Base-by-base conservation (phyloP, 2,113 vertebrate species). In the Neofelis nebulosa region DNA sequence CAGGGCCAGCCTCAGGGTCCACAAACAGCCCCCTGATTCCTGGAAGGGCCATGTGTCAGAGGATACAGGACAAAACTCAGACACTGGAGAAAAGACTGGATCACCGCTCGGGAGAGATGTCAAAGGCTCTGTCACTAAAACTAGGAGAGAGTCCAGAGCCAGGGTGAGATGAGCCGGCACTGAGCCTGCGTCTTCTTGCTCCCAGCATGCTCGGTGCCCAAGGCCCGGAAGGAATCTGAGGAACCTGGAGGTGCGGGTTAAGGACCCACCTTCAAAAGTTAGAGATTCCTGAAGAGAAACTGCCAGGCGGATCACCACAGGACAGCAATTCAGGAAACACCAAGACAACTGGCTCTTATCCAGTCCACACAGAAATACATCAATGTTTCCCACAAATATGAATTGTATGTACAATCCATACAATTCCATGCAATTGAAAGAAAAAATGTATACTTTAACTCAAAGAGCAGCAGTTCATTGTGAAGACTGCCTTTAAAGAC, bases 101-200 rank as follows among this genome's bases (percentile, higher is more conserved):
- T 18, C 45, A 29, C 4, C 13, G 23, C 2, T 18, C 48, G 33
- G 0, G 2, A 52, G 25, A 33, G 19, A 27, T n/a, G 65, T 88
- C 29, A 50, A 73, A 69, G 36, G 14, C 7, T 15, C 5, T 2
- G 3, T 71, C 31, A 69, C 15, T 36, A 31, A 88, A 63, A 63
- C n/a, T 4, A 31, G 0, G 12, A 5, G 27, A 84, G 6, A n/a
- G 33, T 14, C 7, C 45, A 27, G 65, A 95, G 52, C 3, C 7
- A 25, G 8, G 73, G n/a, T 4, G 73, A 36, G 27, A 66, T 4
- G n/a, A 41, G 21, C 36, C 36, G 5, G 8, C 38, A 10, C 12
- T n/a, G 61, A 23, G 14, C 14, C 29, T 10, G 3, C 0, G 1
- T 2, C 27, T 18, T 38, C 15, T 0, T 13, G 19, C 0, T 27